Base-by-base conservation (phyloP, 2,113 vertebrate species). In the Parotia lawesii region DNA sequence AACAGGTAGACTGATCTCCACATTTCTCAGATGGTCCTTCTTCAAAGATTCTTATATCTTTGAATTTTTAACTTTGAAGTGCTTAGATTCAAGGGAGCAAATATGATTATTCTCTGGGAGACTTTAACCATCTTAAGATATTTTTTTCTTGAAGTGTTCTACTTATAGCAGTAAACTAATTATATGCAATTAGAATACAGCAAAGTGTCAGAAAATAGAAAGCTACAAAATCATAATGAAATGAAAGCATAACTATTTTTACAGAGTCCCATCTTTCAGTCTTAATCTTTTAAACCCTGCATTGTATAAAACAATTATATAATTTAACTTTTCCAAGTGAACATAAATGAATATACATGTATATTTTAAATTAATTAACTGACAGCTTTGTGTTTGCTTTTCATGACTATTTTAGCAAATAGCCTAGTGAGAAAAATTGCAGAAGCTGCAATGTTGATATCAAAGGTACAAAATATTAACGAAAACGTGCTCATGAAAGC, bases 51-150 rank as follows among this genome's bases (percentile, higher is more conserved):
- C 38, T 58, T 66, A 7, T 11, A 51, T 66, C 89, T 91, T 85
- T 89, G 54, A 89, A 83, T 89, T 93, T 91, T 85, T 74, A 90
- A 94, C 93, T 94, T 93, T 87, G 91, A 97, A 95, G 87, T 85
- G 27, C 37, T 81, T 54, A 87, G 77, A 93, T 80, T 94, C 50
- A 83, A 89, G 38, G 28, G 27, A 96, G 33, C 6, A 85, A 93
- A 82, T 53, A 84, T 60, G 71, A 67, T 81, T 82, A 87, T 85
- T 95, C 62, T 89, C 62, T 60, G 27, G 15, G 35, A 91, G 58
- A 87, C 35, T 74, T 93, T 15, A 69, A 70, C 58, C 54, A 85
- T 93, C 27, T 42, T 75, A 69, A n/a, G 47, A 12, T 18, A 48
- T 74, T 82, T 64, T 81, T 70, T 87, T 37, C 29, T 33, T 0